Evolutionary conservation across 2,113 vertebrate genomes (phyloP), one percentile per base, ranked within the genome.

Genomic region (Excalfactoria chinensis): DNA sequence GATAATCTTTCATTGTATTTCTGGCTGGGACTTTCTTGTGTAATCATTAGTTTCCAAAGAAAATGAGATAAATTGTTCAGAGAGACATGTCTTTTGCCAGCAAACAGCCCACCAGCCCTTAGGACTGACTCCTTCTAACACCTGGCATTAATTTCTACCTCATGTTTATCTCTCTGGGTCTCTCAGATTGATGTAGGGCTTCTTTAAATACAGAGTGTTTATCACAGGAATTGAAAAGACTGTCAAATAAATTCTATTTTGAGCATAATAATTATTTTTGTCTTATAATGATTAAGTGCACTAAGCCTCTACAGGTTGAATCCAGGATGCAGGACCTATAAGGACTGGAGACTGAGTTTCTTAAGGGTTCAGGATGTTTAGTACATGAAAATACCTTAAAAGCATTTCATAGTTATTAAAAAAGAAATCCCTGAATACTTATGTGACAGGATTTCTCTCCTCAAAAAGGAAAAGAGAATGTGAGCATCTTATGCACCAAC

Each of bases 381-480:
- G 1, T 51, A 17, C 44, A 8, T 28, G 32, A 72, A 14, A 76
- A 46, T 21, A 7, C 4, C 20, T 79, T 66, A 43, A 80, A 30
- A 0, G 2, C 40, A 35, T 40, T 75, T 22, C 2, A 20, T 3
- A 18, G 6, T 18, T n/a, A 26, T 51, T 59, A 2, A n/a, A 70
- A 46, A 34, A 59, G 3, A 59, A 63, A 78, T n/a, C 1, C 13
- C 68, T 7, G 56, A 7, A 55, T 81, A 32, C 58, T 6, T 3
- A 21, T 44, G 26, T 59, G 28, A 9, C 13, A 34, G 8, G 13
- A 41, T 37, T 84, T 81, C 1, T 37, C 3, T 48, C 30, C 72
- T 60, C 10, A 37, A 53, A 88, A 67, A 35, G 34, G 5, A 53
- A 49, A 69, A 56, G 5, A 15, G 7, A 0, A 3, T 59, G n/a